A percentile compares a stretch with the other conserved stretches of the same genome.
Conservation (phyloP, 2,797 vertebrate genomes). For the Potorous gilbertii region DNA sequence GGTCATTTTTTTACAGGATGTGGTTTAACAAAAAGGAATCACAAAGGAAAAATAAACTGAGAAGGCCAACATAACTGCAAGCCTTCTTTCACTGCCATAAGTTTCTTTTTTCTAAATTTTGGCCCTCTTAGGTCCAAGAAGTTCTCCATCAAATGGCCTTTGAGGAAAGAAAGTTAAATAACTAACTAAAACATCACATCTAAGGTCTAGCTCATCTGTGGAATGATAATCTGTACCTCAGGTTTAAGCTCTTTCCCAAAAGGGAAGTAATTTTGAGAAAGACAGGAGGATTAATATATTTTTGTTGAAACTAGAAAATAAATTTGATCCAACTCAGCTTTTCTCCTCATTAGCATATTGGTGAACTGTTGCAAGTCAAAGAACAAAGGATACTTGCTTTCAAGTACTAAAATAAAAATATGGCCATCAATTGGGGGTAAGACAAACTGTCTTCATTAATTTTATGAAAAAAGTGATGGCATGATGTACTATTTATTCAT, state of each 20-base stretch:
- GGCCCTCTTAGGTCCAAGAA: not conserved
- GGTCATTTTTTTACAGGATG: constrained; percentile 14
- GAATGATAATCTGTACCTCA: constrained; percentile 34
- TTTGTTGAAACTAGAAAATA: constrained; percentile 51
- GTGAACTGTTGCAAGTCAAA: constrained; percentile 25
- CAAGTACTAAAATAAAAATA: constrained; percentile 50
- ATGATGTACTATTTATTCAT: not conserved
- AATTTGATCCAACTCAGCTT: constrained; percentile 36
- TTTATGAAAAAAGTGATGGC: not conserved
- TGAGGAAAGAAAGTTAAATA: constrained; percentile 28
- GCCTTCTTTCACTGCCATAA: constrained; percentile 29
- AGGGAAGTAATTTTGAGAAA: constrained; percentile 52
- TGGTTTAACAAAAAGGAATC: constrained; percentile 9
- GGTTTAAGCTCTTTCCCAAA: not conserved
- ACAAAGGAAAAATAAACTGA: not conserved
- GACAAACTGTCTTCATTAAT: constrained; percentile 44
- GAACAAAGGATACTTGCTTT: constrained; percentile 49
- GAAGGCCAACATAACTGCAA: constrained; percentile 47
- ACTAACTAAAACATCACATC: constrained; percentile 30
- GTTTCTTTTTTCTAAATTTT: not conserved
- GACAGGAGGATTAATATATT: constrained; percentile 20
- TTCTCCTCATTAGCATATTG: constrained; percentile 43
- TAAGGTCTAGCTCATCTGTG: not conserved
- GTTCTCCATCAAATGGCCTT: constrained; percentile 46
- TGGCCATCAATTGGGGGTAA: constrained; percentile 48